Percentiles rank a stretch among this genome's conserved stretches.
phyloP scores from a whole-genome alignment of 1,140 invertebrate species.

The Polyergus mexicanus region DNA sequence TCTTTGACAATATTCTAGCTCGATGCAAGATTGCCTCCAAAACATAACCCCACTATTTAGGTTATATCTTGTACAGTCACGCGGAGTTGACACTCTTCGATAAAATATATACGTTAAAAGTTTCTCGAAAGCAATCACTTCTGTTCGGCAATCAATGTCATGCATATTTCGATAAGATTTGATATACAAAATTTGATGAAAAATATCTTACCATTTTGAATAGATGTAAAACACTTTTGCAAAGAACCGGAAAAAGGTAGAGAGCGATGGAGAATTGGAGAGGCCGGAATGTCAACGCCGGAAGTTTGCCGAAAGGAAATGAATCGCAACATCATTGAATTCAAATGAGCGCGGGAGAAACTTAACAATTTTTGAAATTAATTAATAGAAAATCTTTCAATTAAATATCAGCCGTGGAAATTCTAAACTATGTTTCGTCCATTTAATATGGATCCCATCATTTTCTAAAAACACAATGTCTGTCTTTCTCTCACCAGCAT shows the following conservation, averaged over 20 bases:
- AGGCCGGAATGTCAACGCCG: not conserved
- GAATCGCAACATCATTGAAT: not conserved
- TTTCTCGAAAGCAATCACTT: not conserved
- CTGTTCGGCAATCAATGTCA: not conserved
- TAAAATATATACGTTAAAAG: constrained; percentile 34
- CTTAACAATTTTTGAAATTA: not conserved
- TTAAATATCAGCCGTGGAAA: not conserved
- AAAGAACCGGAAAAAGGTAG: constrained; percentile 60
- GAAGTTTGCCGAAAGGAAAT: constrained; percentile 2
- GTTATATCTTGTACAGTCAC: not conserved
- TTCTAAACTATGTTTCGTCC: not conserved
- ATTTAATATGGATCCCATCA: not conserved
- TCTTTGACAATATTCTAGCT: constrained; percentile 10
- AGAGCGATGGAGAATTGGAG: not conserved
- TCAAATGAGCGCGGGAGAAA: constrained; percentile 11
- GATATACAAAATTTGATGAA: constrained; percentile 38
- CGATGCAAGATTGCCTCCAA: not conserved
- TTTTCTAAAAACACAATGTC: not conserved
- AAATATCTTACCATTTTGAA: constrained; percentile 67
- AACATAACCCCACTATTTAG: constrained; percentile 37
- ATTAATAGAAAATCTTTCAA: not conserved
- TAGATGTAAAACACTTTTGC: not conserved
- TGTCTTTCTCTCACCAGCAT: no score
- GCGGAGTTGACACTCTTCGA: not conserved
- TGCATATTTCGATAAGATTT: constrained; percentile 56